Evolutionary conservation across 2,113 vertebrate genomes (phyloP).

Genomic region (Egretta garzetta): DNA sequence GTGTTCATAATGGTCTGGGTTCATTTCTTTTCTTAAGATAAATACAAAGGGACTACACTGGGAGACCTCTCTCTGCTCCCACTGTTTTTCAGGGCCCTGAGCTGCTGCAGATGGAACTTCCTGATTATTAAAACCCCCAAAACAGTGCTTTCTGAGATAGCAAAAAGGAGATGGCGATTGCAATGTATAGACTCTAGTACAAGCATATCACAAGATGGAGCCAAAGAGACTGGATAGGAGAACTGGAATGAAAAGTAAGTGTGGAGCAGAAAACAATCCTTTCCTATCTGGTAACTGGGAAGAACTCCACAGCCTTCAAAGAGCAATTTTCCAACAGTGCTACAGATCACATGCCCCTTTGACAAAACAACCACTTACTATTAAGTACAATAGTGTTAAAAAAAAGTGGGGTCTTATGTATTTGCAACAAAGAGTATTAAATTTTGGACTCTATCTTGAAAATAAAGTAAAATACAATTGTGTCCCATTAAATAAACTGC

Average conservation of each 20-base stretch:
- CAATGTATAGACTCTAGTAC: not conserved
- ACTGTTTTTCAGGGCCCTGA: not conserved
- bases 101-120: not conserved
- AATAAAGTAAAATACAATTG: not conserved
- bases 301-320: not conserved
- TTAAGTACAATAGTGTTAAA: not conserved
- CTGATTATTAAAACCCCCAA: not conserved
- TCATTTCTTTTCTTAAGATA: not conserved
- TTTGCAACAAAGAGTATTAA: not conserved
- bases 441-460: not conserved
- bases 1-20: not conserved
- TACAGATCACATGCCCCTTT: not conserved
- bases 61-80: not conserved
- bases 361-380: not conserved
- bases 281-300: not conserved
- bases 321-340: not conserved
- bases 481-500: not conserved
- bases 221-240: conserved; percentile 60
- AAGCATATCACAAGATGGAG: conserved; percentile 65
- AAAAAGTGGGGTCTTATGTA: not conserved
- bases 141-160: not conserved
- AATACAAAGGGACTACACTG: not conserved
- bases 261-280: not conserved
- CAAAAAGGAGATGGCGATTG: not conserved
- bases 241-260: not conserved